A percentile compares a stretch with the other conserved stretches of the same genome.
These are phyloP conservation scores for Habropoda laboriosa DNA, from an alignment of 1,140 invertebrate species.

Conservation along the genomic window DNA sequence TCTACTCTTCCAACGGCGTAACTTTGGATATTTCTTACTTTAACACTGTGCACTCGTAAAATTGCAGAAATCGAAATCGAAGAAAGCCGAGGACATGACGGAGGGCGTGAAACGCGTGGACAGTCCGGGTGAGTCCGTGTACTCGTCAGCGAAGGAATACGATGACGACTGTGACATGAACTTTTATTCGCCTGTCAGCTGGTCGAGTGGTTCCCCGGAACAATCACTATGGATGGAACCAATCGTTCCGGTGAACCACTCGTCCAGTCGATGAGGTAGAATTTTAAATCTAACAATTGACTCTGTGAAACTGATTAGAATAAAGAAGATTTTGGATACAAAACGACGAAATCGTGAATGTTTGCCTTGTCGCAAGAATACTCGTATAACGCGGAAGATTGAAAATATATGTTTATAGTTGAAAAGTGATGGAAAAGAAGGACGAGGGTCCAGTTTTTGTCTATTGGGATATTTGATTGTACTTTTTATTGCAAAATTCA, in stretches of 20 bases:
- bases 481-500: too few relatives aligned
- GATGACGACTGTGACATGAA: constrained; percentile 65
- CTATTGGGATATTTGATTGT: too few relatives aligned
- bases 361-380: constrained; percentile 16
- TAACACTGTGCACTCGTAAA: neutral
- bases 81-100: constrained; percentile 37
- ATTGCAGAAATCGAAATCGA: constrained; percentile 22
- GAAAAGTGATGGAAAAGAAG: too few relatives aligned
- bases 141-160: constrained; percentile 59
- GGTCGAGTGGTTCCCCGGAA: constrained; percentile 72
- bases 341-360: neutral
- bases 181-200: constrained; percentile 76
- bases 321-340: constrained; percentile 10
- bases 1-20: too few relatives aligned
- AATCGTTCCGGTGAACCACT: constrained; percentile 10
- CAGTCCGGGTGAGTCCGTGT: constrained; percentile 22
- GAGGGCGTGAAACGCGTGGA: constrained; percentile 35
- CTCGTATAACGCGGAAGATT: too few relatives aligned
- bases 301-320: neutral
- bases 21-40: too few relatives aligned
- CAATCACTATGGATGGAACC: constrained; percentile 44
- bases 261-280: neutral
- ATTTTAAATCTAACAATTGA: neutral
- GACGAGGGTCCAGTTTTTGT: too few relatives aligned
- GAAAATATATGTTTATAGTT: too few relatives aligned